phyloP scores from a whole-genome alignment of 2,113 vertebrate genomes.

The Rissa tridactyla region DNA sequence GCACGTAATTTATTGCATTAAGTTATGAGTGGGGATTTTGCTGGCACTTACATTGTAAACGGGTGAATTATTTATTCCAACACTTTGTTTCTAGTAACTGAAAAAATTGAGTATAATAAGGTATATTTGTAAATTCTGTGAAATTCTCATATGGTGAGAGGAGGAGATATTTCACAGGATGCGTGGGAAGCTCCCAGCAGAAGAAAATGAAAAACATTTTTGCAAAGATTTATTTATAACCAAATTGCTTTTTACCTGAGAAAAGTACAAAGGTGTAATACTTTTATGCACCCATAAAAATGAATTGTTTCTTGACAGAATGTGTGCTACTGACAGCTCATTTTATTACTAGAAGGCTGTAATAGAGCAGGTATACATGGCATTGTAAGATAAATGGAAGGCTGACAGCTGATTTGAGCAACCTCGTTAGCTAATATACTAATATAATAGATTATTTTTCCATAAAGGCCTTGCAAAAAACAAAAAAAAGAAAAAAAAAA shows the following conservation, averaged over 20 bases:
- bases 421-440: not conserved
- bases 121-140: conserved; percentile 16
- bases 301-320: conserved; percentile 20
- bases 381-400: not conserved
- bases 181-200: not conserved
- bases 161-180: not conserved
- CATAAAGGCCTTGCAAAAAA: not conserved
- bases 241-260: conserved; percentile 11
- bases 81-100: not conserved
- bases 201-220: conserved; percentile 39
- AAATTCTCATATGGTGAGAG: not conserved
- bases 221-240: conserved; percentile 44
- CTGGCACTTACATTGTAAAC: not conserved
- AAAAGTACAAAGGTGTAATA: conserved; percentile 16
- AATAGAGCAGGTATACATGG: not conserved
- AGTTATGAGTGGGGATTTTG: not conserved
- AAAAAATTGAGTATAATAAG: not conserved
- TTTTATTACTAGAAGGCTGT: conserved; percentile 9
- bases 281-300: not conserved
- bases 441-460: not conserved
- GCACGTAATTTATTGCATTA: not conserved
- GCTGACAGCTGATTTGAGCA: not conserved
- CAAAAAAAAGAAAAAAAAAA: not conserved
- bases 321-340: not conserved
- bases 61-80: conserved; percentile 14